Evolutionary conservation across 2,888 invertebrate species (phyloP).

Genomic region (Listrodromus nycthemerus): DNA sequence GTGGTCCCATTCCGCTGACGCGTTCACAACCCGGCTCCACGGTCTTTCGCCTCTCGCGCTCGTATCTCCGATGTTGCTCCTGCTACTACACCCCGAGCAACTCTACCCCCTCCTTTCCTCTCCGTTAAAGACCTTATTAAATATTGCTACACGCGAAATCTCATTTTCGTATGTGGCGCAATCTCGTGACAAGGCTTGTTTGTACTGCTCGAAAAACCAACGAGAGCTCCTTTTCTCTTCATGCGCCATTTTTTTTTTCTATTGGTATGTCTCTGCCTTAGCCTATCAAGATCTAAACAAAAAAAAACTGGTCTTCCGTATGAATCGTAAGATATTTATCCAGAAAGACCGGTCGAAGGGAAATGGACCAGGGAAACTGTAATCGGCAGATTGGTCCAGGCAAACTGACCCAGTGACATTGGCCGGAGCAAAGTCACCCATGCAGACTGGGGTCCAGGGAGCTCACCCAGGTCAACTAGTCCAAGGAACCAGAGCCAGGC

Average conservation of each 20-base stretch:
- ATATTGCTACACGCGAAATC: slow-evolving; percentile 80
- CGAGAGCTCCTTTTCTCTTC: not conserved
- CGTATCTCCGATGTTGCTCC: slow-evolving; percentile 75
- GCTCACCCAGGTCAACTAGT: too few species aligned
- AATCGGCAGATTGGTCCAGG: not conserved
- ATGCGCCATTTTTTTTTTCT: not conserved
- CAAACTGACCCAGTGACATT: too few species aligned
- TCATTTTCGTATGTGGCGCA: slow-evolving; percentile 67
- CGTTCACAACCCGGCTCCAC: slow-evolving; percentile 82
- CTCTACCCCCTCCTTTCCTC: slow-evolving; percentile 74
- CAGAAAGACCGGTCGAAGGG: not conserved
- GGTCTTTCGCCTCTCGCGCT: slow-evolving; percentile 54
- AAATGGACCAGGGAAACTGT: not conserved
- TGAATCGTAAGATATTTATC: not conserved
- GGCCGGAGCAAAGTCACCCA: too few species aligned
- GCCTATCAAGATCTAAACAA: not conserved
- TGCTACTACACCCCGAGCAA: slow-evolving; percentile 80
- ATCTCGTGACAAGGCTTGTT: slow-evolving; percentile 41
- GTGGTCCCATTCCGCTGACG: slow-evolving; percentile 83
- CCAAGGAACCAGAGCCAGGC: too few species aligned
- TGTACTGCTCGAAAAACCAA: slow-evolving; percentile 6
- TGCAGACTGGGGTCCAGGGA: too few species aligned
- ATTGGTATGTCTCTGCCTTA: not conserved
- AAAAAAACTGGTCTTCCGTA: not conserved
- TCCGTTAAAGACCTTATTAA: slow-evolving; percentile 81